Evolutionary conservation across 2,113 vertebrate species (phyloP).

Genomic region (Charadrius vociferus): DNA sequence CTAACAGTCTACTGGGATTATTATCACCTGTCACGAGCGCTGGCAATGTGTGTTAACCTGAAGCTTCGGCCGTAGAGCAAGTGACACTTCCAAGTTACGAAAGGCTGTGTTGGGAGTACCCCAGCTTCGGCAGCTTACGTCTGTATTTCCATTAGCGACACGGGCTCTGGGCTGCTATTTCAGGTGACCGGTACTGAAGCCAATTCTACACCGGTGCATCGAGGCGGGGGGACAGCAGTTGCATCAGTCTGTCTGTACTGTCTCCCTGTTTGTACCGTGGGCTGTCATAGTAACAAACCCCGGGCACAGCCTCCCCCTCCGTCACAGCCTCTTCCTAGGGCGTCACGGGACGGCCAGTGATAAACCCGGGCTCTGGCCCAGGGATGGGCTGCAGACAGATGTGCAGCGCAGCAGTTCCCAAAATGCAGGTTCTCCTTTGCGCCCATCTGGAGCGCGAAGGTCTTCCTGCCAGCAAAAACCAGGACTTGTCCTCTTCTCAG

Average conservation of each 20-base stretch:
- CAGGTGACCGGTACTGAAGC: neutral
- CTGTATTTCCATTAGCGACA: neutral
- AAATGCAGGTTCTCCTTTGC: neutral
- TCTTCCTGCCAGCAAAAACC: neutral
- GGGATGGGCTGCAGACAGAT: neutral
- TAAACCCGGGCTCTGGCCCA: fast-evolving
- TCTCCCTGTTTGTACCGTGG: neutral
- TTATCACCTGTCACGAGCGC: neutral
- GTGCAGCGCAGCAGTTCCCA: neutral
- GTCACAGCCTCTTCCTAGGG: neutral
- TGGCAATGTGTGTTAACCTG: neutral
- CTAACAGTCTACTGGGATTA: neutral
- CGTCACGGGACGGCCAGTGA: neutral
- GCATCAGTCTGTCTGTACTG: neutral
- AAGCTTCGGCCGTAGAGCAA: neutral
- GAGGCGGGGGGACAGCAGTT: neutral
- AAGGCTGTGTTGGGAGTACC: neutral
- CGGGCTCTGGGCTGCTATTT: neutral
- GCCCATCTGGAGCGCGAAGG: neutral
- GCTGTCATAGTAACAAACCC: slow-evolving; percentile 22
- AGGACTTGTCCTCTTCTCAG: neutral
- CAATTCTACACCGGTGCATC: neutral
- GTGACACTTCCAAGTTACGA: neutral
- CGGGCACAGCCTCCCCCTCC: neutral
- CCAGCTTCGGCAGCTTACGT: neutral